These are phyloP conservation scores for Plebejus argus DNA, from an alignment of 2,888 invertebrate species.

Conservation along the genomic window DNA sequence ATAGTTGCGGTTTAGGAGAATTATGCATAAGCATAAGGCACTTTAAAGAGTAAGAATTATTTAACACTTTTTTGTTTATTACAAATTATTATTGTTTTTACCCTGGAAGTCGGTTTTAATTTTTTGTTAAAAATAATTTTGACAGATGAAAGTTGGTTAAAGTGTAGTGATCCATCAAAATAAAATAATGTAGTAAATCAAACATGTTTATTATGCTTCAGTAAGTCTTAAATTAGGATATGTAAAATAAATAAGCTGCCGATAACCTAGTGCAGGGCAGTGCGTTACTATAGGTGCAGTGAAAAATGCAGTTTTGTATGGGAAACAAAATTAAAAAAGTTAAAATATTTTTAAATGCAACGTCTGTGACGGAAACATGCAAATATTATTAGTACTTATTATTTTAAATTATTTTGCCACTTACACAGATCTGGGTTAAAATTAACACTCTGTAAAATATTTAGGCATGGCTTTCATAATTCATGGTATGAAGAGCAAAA, in stretches of 20 bases:
- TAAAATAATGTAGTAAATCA: slow-evolving; percentile 43
- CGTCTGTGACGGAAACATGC: neutral
- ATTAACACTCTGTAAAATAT: no score
- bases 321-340: neutral
- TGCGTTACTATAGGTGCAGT: slow-evolving; percentile 43
- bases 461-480: no score
- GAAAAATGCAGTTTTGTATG: slow-evolving; percentile 34
- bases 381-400: neutral
- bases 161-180: neutral
- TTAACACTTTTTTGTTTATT: no score
- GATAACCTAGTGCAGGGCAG: slow-evolving; percentile 46
- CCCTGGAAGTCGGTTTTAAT: no score
- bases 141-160: no score
- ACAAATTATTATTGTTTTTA: no score
- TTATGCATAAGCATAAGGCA: no score
- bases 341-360: neutral
- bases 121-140: no score
- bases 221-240: slow-evolving; percentile 47
- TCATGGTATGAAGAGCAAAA: no score
- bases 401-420: neutral
- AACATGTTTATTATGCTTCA: slow-evolving; percentile 63
- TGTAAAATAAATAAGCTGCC: slow-evolving; percentile 50
- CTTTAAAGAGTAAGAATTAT: no score
- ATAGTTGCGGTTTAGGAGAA: no score
- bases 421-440: neutral